phyloP scores from a whole-genome alignment of 2,888 invertebrate genomes.

The Lamellibrachia columna region DNA sequence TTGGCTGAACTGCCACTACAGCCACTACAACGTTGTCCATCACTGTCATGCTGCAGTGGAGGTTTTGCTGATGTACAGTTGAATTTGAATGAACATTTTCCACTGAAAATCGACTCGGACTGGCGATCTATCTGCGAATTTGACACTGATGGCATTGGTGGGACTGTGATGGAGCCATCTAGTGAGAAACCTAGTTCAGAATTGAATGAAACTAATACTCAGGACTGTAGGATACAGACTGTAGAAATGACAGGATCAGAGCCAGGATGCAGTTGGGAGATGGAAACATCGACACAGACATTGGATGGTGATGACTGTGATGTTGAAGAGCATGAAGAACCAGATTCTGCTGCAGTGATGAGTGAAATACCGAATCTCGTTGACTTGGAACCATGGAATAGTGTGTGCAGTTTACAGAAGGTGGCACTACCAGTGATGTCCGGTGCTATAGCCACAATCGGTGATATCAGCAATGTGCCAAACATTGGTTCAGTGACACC shows the following conservation, averaged over 20 bases:
- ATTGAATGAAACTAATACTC: background rate
- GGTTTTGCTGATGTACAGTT: background rate
- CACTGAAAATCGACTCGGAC: background rate
- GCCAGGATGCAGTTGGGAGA: background rate
- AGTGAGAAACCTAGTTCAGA: background rate
- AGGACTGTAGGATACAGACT: background rate
- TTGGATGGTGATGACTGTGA: background rate
- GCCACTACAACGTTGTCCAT: background rate
- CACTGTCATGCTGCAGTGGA: background rate
- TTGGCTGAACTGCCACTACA: background rate
- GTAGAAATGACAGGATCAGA: background rate
- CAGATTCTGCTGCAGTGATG: background rate
- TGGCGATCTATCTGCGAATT: background rate
- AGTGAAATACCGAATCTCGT: background rate
- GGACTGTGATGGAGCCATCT: background rate
- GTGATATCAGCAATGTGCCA: background rate
- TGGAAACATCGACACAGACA: background rate
- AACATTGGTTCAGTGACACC: background rate
- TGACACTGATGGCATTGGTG: background rate
- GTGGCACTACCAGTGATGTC: background rate
- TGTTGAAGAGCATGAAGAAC: background rate
- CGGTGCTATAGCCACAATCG: background rate
- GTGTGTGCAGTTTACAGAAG: constrained; percentile 11
- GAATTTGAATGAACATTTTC: background rate
- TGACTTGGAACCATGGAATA: background rate